These are phyloP conservation scores for Zaprionus ornatus DNA, from an alignment of 1,140 invertebrate species.

Conservation along the genomic window DNA sequence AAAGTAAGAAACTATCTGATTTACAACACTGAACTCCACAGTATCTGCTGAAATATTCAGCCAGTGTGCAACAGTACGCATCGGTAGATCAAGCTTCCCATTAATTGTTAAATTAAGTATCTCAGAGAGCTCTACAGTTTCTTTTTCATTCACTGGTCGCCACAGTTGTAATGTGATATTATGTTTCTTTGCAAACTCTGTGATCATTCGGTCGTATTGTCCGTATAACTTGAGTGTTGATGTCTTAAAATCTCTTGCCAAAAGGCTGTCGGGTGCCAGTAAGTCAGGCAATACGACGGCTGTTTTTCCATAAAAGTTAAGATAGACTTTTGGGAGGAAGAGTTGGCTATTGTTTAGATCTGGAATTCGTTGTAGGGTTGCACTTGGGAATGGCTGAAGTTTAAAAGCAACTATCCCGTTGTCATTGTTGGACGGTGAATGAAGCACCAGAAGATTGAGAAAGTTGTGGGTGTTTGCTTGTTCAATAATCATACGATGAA, in stretches of 20 bases:
- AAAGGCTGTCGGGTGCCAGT: background rate
- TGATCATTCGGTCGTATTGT: background rate
- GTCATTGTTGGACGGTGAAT: background rate
- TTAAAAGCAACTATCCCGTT: constrained; percentile 1
- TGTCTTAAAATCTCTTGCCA: background rate
- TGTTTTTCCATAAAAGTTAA: constrained; percentile 20
- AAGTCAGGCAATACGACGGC: background rate
- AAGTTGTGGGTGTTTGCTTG: constrained; percentile 12
- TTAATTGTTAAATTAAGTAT: background rate
- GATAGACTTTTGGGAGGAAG: background rate
- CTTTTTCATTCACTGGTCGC: background rate
- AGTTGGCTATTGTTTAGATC: background rate
- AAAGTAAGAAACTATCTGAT: background rate
- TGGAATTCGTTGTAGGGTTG: background rate
- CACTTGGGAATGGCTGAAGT: background rate
- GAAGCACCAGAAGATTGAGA: constrained; percentile 13
- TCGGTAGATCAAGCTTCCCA: background rate
- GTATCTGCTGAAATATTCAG: too few species aligned
- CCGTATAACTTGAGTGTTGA: background rate
- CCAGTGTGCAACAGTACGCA: background rate
- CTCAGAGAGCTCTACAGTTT: background rate
- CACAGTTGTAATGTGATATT: background rate
- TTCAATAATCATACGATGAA: background rate
- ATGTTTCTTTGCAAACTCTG: constrained; percentile 1
- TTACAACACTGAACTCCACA: background rate